These are phyloP conservation scores for Megaceryle maxima DNA, from an alignment of 2,113 vertebrate species.

Conservation along the genomic window DNA sequence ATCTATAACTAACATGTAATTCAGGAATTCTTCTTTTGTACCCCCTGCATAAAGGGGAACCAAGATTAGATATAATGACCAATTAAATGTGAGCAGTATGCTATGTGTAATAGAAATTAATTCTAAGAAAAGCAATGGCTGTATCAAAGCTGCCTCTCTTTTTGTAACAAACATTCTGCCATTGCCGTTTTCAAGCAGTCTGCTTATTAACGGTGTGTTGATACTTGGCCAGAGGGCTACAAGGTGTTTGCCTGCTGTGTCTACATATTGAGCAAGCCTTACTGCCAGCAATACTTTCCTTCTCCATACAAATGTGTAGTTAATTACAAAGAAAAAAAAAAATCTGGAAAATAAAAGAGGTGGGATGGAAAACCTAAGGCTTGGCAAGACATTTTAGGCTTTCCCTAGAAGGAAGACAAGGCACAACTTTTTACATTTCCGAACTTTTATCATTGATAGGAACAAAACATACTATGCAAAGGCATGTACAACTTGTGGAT, in stretches of 20 bases:
- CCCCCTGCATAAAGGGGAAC: neutral
- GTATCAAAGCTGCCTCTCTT: neutral
- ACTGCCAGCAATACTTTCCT: neutral
- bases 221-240: neutral
- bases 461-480: neutral
- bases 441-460: neutral
- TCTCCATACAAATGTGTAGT: neutral
- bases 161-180: neutral
- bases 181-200: constrained; percentile 1
- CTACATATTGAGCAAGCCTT: neutral
- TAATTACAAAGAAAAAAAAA: neutral
- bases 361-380: neutral
- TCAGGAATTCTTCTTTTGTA: constrained; percentile 37
- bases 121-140: neutral
- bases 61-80: neutral
- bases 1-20: constrained; percentile 11
- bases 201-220: neutral
- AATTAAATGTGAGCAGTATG: neutral
- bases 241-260: constrained; percentile 9
- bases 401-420: neutral
- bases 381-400: constrained; percentile 22
- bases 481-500: neutral
- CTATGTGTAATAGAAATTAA: neutral
- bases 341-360: neutral
- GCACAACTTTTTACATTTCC: neutral